phyloP scores from a whole-genome alignment of 2,888 invertebrate species.

The Ashinkailepas kermadecensis region DNA sequence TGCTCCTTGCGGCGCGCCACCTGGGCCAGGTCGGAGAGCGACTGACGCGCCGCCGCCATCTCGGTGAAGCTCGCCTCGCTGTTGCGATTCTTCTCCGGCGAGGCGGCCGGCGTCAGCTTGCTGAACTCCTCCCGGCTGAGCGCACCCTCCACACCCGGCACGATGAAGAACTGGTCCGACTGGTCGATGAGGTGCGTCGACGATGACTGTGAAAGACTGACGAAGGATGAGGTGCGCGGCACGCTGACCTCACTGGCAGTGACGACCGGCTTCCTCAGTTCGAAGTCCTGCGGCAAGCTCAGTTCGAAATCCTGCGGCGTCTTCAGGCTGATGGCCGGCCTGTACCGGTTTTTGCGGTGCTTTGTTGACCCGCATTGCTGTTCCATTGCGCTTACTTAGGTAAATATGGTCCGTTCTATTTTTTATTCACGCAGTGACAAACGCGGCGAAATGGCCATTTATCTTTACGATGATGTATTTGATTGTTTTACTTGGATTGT shows the following conservation, averaged over 20 bases:
- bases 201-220: neutral
- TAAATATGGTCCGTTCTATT: too few relatives aligned
- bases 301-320: conserved; percentile 7
- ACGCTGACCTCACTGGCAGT: neutral
- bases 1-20: conserved; percentile 11
- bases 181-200: neutral
- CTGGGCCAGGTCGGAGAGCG: neutral
- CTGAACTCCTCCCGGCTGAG: conserved; percentile 9
- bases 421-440: too few relatives aligned
- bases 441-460: too few relatives aligned
- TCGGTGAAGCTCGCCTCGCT: neutral
- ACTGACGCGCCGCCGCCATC: conserved; percentile 11
- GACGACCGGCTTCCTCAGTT: neutral
- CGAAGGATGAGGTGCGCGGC: neutral
- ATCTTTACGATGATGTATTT: too few relatives aligned
- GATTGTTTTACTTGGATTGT: too few relatives aligned
- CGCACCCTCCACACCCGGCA: neutral
- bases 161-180: conserved; percentile 19
- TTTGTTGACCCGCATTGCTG: too few relatives aligned
- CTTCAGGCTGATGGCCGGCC: neutral
- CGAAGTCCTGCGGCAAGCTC: neutral
- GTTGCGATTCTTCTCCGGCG: conserved; percentile 6
- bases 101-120: neutral
- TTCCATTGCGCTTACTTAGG: too few relatives aligned
- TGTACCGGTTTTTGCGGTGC: too few relatives aligned